Evolutionary conservation across 2,113 vertebrate genomes (phyloP).

Genomic region (Aegithalos caudatus): DNA sequence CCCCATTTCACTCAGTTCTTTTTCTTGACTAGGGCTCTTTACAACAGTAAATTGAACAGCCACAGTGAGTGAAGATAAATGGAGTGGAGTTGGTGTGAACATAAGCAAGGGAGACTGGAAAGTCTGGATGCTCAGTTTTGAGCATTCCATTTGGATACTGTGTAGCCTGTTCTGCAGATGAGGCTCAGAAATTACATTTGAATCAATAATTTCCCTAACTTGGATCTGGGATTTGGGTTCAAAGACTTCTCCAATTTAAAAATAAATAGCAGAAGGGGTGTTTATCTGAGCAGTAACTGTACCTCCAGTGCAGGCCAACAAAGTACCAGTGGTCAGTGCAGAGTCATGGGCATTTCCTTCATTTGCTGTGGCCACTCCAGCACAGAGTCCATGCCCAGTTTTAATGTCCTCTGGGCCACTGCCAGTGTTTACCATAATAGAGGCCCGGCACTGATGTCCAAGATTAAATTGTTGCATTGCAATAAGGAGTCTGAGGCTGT

Average conservation of each 20-base stretch:
- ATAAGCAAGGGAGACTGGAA: not conserved
- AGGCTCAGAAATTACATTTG: not conserved
- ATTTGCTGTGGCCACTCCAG: not conserved
- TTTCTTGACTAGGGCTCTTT: not conserved
- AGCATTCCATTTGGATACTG: not conserved
- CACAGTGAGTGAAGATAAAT: not conserved
- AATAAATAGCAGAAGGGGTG: not conserved
- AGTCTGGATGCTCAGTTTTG: not conserved
- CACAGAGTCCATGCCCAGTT: not conserved
- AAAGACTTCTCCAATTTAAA: not conserved
- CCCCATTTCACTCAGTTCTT: not conserved
- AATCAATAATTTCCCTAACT: not conserved
- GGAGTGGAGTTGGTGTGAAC: not conserved
- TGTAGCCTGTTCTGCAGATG: not conserved
- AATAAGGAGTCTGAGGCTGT: not conserved
- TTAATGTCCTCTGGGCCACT: not conserved
- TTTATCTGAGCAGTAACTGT: not conserved
- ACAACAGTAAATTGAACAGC: not conserved
- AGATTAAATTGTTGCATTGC: not conserved
- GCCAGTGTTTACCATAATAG: not conserved
- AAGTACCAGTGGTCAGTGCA: not conserved
- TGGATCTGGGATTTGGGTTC: not conserved
- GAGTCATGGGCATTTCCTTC: not conserved
- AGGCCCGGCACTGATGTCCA: not conserved
- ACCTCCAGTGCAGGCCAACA: not conserved